Percentiles rank a stretch among this genome's conserved stretches.
Conservation (phyloP, 2,888 invertebrate genomes). For the Chaetogeoica ovagalla region DNA sequence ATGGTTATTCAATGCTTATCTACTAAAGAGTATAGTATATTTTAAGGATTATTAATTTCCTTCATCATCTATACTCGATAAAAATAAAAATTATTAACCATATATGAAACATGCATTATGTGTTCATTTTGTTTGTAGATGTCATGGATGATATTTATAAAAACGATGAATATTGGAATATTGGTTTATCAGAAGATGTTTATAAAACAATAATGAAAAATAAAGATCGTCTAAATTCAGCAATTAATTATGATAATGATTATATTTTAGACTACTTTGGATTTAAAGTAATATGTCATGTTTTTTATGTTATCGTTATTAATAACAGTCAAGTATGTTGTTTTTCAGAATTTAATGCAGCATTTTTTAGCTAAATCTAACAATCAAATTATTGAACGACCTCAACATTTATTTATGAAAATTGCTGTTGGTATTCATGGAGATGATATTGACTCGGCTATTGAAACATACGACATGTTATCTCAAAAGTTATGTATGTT, state of each 20-base stretch:
- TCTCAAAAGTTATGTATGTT: slow-evolving; percentile 97
- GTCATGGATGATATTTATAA: slow-evolving; percentile 86
- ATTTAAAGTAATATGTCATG: slow-evolving; percentile 69
- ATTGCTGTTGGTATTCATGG: slow-evolving; percentile 97
- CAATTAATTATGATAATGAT: slow-evolving; percentile 95
- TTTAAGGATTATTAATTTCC: not conserved
- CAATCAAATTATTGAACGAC: slow-evolving; percentile 90
- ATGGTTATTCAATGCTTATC: too few relatives aligned
- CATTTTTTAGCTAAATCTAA: slow-evolving; percentile 91
- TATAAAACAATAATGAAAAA: slow-evolving; percentile 81
- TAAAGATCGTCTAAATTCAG: slow-evolving; percentile 85
- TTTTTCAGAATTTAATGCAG: slow-evolving; percentile 77
- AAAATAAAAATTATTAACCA: not conserved
- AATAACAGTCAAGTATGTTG: not conserved
- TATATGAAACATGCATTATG: not conserved
- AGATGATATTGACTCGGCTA: slow-evolving; percentile 85
- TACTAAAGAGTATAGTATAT: not conserved
- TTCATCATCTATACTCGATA: not conserved
- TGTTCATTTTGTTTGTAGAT: slow-evolving; percentile 65
- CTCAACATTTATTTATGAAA: slow-evolving; percentile 98
- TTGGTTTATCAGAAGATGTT: slow-evolving; percentile 85
- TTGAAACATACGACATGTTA: slow-evolving; percentile 92
- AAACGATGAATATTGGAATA: slow-evolving; percentile 70
- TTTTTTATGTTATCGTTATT: not conserved
- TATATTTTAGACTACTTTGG: slow-evolving; percentile 98